Evolutionary conservation across 1,140 invertebrate genomes (phyloP).

Genomic region (Brachionus asplanchnoidis): DNA sequence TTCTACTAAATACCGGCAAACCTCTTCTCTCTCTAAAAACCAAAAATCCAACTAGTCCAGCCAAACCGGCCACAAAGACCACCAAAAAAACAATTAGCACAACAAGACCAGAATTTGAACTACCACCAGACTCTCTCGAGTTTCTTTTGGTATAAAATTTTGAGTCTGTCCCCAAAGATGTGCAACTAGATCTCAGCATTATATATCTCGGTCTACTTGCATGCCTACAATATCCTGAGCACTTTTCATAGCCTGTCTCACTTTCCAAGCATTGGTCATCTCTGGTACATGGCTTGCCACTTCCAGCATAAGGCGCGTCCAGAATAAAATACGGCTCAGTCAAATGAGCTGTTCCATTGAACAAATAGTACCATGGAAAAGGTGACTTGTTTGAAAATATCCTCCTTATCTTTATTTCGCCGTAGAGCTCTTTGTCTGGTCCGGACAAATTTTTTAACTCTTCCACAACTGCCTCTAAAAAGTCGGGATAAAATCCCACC

Average conservation of each 20-base stretch:
- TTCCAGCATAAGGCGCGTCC: slow-evolving; percentile 11
- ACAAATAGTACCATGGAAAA: slow-evolving; percentile 39
- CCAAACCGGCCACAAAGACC: not conserved
- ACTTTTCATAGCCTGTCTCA: not conserved
- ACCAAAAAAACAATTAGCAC: not conserved
- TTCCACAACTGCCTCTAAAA: slow-evolving; percentile 20
- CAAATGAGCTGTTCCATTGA: slow-evolving; percentile 27
- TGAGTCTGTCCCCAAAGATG: slow-evolving; percentile 11
- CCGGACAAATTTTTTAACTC: slow-evolving; percentile 26
- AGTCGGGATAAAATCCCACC: slow-evolving; percentile 19
- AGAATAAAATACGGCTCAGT: slow-evolving; percentile 39
- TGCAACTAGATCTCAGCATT: slow-evolving; percentile 37
- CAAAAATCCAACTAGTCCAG: not conserved
- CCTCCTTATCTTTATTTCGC: not conserved
- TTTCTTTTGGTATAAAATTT: slow-evolving; percentile 38
- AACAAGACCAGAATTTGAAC: not conserved
- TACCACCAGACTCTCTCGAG: not conserved
- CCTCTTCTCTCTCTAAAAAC: slow-evolving; percentile 23
- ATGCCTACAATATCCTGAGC: not conserved
- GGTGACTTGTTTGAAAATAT: not conserved
- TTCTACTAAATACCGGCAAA: no score
- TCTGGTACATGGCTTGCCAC: not conserved
- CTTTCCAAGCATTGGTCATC: not conserved
- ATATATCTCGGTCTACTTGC: not conserved
- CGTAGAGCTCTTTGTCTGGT: slow-evolving; percentile 18